phyloP scores from a whole-genome alignment of 2,888 invertebrate species.

The Quadroppia sp. region DNA sequence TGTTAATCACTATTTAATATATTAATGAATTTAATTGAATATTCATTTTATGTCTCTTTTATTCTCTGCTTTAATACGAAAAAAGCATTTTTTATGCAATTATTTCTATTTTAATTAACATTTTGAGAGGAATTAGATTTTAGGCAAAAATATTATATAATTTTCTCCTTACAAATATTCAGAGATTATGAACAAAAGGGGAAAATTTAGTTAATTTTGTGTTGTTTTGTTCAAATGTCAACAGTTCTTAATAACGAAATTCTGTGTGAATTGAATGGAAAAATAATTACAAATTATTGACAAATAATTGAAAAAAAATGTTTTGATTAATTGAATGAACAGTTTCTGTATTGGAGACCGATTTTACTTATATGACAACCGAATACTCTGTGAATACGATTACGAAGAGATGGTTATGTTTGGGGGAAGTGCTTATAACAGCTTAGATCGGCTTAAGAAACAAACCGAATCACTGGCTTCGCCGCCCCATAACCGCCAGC shows the following conservation, averaged over 20 bases:
- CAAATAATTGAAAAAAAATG: no score
- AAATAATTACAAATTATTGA: no score
- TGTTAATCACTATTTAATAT: constrained; percentile 19
- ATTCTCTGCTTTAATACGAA: constrained; percentile 1
- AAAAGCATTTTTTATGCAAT: not conserved
- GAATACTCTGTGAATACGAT: constrained; percentile 89
- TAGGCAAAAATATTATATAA: not conserved
- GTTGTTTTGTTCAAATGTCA: no score
- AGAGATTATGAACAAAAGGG: no score
- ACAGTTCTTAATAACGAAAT: no score
- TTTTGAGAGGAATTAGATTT: not conserved
- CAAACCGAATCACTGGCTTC: constrained; percentile 51
- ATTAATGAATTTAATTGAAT: constrained; percentile 25
- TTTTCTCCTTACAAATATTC: not conserved
- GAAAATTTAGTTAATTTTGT: no score
- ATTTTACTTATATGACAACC: constrained; percentile 88
- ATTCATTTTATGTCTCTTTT: constrained; percentile 10
- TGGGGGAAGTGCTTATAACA: constrained; percentile 64
- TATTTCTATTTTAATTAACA: constrained; percentile 24
- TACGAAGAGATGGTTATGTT: constrained; percentile 85
- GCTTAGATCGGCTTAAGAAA: constrained; percentile 69
- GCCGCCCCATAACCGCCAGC: constrained; percentile 45
- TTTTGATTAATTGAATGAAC: no score
- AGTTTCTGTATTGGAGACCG: constrained; percentile 93
- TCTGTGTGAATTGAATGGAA: no score